Percentiles rank a stretch among this genome's conserved stretches.
phyloP scores from a whole-genome alignment of 2,888 invertebrate genomes.

The Lasioglossum vierecki region DNA sequence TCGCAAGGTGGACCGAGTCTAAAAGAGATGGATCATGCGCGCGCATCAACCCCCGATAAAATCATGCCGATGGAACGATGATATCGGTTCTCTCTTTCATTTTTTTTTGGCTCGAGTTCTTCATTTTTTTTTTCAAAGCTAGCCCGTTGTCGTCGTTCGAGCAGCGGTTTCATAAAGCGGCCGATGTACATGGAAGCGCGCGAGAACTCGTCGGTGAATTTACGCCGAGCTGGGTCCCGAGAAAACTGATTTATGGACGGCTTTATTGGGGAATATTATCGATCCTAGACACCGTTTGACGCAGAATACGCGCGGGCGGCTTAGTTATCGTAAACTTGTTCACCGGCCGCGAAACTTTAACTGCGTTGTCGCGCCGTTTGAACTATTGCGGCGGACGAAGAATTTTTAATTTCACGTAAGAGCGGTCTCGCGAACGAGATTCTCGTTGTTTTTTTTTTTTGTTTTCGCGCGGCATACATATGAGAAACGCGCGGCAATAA shows the following conservation, averaged over 20 bases:
- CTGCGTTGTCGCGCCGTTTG: neutral
- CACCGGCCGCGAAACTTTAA: neutral
- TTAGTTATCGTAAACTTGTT: neutral
- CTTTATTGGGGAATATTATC: conserved; percentile 46
- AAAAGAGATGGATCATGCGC: conserved; percentile 64
- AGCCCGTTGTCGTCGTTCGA: conserved; percentile 25
- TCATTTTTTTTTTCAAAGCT: neutral
- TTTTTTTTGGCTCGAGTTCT: neutral
- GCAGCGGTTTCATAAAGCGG: conserved; percentile 35
- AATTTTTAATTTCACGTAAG: conserved; percentile 14
- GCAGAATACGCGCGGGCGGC: neutral
- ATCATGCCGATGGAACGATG: conserved; percentile 41
- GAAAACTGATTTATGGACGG: conserved; percentile 44
- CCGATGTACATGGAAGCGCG: neutral
- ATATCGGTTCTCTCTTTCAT: conserved; percentile 5
- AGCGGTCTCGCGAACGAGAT: neutral
- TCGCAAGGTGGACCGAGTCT: conserved; percentile 39
- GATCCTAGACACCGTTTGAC: conserved; percentile 27
- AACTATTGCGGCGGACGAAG: neutral
- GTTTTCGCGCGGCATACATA: neutral
- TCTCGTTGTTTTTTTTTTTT: neutral
- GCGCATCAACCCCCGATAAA: conserved; percentile 23
- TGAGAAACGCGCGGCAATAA: neutral
- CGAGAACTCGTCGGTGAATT: conserved; percentile 36
- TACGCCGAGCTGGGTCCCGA: neutral